Evolutionary conservation across 2,797 vertebrate genomes (phyloP).

Genomic region (Ispidina picta): DNA sequence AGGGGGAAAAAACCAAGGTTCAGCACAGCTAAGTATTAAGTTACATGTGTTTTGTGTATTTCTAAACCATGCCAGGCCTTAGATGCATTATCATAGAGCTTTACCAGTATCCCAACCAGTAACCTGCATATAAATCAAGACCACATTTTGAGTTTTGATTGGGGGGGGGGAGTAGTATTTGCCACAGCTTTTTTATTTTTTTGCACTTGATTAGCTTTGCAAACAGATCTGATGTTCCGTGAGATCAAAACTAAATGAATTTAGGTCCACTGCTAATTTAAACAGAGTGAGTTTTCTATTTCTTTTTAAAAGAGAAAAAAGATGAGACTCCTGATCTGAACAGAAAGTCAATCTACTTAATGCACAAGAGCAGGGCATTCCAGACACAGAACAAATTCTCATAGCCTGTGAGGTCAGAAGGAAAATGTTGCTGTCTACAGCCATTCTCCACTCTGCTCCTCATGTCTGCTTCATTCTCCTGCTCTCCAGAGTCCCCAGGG

Average conservation of each 20-base stretch:
- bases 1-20: neutral
- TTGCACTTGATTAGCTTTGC: neutral
- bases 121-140: neutral
- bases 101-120: neutral
- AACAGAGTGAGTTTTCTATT: neutral
- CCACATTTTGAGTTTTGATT: constrained; percentile 1
- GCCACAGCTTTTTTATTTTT: neutral
- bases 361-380: neutral
- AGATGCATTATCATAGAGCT: neutral
- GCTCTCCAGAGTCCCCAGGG: neutral
- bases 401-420: neutral
- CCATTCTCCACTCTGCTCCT: neutral
- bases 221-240: neutral
- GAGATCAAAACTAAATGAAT: neutral
- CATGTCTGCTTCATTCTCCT: neutral
- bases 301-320: neutral
- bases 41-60: neutral
- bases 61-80: neutral
- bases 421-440: neutral
- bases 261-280: neutral
- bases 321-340: neutral
- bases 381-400: neutral
- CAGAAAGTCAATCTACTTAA: neutral
- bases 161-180: neutral
- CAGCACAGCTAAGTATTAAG: neutral